These are phyloP conservation scores for Aethina tumida DNA, from an alignment of 1,140 invertebrate genomes.

Conservation along the genomic window DNA sequence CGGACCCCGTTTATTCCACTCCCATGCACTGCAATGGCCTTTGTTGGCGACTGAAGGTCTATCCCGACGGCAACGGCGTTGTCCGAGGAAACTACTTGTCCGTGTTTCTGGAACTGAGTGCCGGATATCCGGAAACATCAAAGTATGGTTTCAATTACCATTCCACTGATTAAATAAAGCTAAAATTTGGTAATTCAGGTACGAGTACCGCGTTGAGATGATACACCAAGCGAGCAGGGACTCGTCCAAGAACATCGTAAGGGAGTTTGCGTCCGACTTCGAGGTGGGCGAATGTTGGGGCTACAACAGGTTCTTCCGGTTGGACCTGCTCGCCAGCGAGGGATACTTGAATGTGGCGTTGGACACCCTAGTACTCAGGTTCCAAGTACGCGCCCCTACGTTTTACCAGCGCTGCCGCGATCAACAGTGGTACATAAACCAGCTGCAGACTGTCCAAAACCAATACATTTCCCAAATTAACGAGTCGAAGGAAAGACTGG, in stretches of 20 bases:
- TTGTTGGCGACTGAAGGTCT: slow-evolving; percentile 84
- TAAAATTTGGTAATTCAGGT: no score
- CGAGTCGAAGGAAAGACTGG: slow-evolving; percentile 70
- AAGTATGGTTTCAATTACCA: slow-evolving; percentile 53
- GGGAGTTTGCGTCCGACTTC: slow-evolving; percentile 88
- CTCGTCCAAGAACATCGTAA: slow-evolving; percentile 78
- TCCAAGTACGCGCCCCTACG: slow-evolving; percentile 84
- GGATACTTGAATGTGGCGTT: slow-evolving; percentile 69
- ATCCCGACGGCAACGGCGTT: slow-evolving; percentile 86
- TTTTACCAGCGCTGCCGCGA: slow-evolving; percentile 87
- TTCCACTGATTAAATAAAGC: no score
- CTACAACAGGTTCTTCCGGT: slow-evolving; percentile 85
- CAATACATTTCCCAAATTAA: slow-evolving; percentile 71
- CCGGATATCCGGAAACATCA: slow-evolving; percentile 81
- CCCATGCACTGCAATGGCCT: slow-evolving; percentile 80
- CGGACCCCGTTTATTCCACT: slow-evolving; percentile 82
- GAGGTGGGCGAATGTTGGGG: slow-evolving; percentile 95
- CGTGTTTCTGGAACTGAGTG: slow-evolving; percentile 82
- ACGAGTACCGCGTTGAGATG: slow-evolving; percentile 92
- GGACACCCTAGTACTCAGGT: slow-evolving; percentile 68
- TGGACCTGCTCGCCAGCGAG: slow-evolving; percentile 80
- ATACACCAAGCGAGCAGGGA: slow-evolving; percentile 78
- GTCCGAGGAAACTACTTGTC: slow-evolving; percentile 86
- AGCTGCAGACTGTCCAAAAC: slow-evolving; percentile 67
- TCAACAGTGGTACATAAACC: slow-evolving; percentile 87